Evolutionary conservation across 2,797 vertebrate species (phyloP), one percentile per base, ranked within the genome.

Genomic region (Bucorvus abyssinicus): DNA sequence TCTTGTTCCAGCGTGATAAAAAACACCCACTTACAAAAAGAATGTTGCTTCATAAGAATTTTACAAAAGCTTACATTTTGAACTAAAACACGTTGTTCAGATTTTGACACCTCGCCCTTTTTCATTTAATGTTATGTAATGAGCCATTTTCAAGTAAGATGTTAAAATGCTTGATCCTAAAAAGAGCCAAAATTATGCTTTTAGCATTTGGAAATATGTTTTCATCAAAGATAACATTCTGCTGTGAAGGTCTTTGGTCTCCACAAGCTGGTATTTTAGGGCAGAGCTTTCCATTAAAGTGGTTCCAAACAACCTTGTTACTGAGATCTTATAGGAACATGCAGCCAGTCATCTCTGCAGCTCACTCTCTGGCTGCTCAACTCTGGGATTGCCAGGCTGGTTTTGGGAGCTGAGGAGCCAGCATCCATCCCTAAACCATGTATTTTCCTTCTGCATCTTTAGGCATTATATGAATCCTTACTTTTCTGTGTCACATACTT

Each of bases 41-140:
- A 83, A 79, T n/a, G 13, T 61, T 93, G 84, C 88, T 95, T 95
- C 78, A 87, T 77, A 83, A 92, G 93, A 95, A 83, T 80, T 92
- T 64, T 77, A 40, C 38, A 74, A 92, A 87, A 96, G 61, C 29
- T 87, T 80, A 16, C 34, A 55, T 90, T 90, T 89, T 78, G 70
- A 84, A 76, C 61, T 59, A 20, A 80, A 90, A 74, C 23, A 17
- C 81, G 84, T 90, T 95, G 77, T 96, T 90, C 52, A 38, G 38
- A 49, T 84, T 87, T 71, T 76, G 86, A 45, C 67, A 65, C 55
- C 15, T 92, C 27, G 12, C 49, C 21, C 47, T 87, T 86, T 86
- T 71, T 78, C 20, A 71, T 75, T 87, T 87, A 34, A 7, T 59
- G 14, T 94, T 95, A 93, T 23, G 9, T 89, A 95, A 93, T 0